Evolutionary conservation across 2,113 vertebrate species (phyloP).

Genomic region (Laticauda laticaudata): DNA sequence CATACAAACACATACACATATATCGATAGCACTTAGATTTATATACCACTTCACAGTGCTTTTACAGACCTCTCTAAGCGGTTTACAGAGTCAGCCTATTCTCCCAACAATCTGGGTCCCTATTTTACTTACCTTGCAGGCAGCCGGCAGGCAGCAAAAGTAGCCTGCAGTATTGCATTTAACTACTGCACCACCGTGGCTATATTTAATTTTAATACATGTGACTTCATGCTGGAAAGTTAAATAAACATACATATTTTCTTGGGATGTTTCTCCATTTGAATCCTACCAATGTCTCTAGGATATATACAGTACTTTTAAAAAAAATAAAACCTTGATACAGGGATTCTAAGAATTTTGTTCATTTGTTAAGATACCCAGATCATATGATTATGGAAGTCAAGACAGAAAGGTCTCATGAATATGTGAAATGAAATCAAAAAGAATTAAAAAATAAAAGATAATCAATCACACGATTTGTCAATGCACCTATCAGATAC

Average conservation of each 20-base stretch:
- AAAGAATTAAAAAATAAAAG: background rate
- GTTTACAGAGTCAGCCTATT: too few species aligned
- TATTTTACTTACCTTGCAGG: too few species aligned
- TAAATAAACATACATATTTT: slow-evolving; percentile 2
- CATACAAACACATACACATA: too few species aligned
- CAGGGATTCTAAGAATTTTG: background rate
- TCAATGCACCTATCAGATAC: background rate
- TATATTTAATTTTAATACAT: slow-evolving; percentile 22
- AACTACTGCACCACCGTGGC: too few species aligned
- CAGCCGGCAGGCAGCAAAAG: too few species aligned
- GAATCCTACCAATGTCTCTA: background rate
- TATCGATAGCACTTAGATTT: background rate
- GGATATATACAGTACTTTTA: background rate
- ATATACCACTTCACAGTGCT: too few species aligned
- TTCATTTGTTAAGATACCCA: background rate
- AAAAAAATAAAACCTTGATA: background rate
- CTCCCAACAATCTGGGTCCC: too few species aligned
- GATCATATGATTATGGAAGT: background rate
- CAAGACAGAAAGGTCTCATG: background rate
- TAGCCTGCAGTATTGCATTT: too few species aligned
- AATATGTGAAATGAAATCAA: background rate
- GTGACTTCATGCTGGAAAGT: slow-evolving; percentile 5
- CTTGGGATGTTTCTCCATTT: slow-evolving; percentile 6
- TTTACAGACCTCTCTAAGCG: too few species aligned
- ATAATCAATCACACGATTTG: background rate